Evolutionary conservation across 2,797 vertebrate genomes (phyloP).

Genomic region (Orestias chungarensis): DNA sequence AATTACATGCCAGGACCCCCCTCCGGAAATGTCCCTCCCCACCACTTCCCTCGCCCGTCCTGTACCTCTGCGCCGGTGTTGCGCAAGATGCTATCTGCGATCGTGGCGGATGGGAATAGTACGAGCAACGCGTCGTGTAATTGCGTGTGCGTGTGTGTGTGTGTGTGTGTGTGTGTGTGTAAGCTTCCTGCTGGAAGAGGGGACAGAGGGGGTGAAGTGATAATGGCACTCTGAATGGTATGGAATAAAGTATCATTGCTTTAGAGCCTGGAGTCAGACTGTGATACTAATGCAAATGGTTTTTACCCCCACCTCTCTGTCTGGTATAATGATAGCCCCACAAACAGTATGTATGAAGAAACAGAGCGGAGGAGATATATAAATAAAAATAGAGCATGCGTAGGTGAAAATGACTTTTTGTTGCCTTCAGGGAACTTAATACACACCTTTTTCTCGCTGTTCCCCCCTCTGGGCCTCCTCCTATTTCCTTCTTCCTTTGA

Average conservation of each 20-base stretch:
- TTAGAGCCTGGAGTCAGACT: slow-evolving; percentile 93
- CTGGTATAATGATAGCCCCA: slow-evolving; percentile 85
- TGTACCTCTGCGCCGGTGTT: slow-evolving; percentile 84
- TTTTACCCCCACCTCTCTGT: slow-evolving; percentile 78
- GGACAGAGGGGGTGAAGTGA: slow-evolving; percentile 84
- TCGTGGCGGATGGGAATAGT: slow-evolving; percentile 90
- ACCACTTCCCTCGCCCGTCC: slow-evolving; percentile 77
- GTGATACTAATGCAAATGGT: slow-evolving; percentile 86
- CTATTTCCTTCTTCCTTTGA: slow-evolving; percentile 73
- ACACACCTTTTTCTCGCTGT: slow-evolving; percentile 60
- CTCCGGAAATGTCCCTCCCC: slow-evolving; percentile 78
- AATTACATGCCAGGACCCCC: slow-evolving; percentile 94
- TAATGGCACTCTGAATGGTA: slow-evolving; percentile 94
- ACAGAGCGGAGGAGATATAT: slow-evolving; percentile 81
- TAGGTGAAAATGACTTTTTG: slow-evolving; percentile 86
- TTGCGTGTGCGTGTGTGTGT: slow-evolving; percentile 72
- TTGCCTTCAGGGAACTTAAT: slow-evolving; percentile 83
- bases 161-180: slow-evolving; percentile 55
- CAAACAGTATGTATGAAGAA: slow-evolving; percentile 84
- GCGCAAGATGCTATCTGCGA: slow-evolving; percentile 89
- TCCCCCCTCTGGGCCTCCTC: slow-evolving; percentile 64
- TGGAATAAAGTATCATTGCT: slow-evolving; percentile 92
- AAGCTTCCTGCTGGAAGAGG: slow-evolving; percentile 77
- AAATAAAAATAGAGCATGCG: slow-evolving; percentile 85
- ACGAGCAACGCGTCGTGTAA: slow-evolving; percentile 65